A percentile compares a stretch with the other conserved stretches of the same genome.
Evolutionary conservation across 2,888 invertebrate species (phyloP).

Genomic region (Leucoma salicis): DNA sequence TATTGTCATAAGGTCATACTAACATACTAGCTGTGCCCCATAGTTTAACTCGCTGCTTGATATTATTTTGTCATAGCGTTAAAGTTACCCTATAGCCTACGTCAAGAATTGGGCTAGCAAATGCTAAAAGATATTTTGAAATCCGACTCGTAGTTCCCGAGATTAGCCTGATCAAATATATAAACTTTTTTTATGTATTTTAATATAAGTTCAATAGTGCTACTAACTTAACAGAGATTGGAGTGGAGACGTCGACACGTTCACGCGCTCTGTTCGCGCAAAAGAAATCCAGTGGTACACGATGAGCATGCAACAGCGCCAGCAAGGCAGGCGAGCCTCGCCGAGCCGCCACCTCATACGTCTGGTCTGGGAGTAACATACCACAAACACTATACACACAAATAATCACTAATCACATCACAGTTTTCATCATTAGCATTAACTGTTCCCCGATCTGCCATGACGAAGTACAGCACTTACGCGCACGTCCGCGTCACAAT

Average conservation of each 20-base stretch:
- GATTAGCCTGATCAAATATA: too few species aligned
- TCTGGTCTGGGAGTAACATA: neutral
- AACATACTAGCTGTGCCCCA: too few species aligned
- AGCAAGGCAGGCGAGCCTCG: constrained; percentile 85
- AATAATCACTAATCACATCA: neutral
- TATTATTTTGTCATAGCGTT: too few species aligned
- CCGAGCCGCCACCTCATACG: constrained; percentile 78
- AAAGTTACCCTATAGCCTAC: too few species aligned
- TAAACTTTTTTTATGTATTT: too few species aligned
- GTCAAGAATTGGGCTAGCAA: too few species aligned
- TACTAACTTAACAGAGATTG: constrained; percentile 10
- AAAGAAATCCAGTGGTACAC: constrained; percentile 89
- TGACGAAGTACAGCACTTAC: too few species aligned
- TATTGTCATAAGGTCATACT: too few species aligned
- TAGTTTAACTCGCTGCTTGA: too few species aligned
- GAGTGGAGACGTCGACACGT: constrained; percentile 3
- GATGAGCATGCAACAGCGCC: constrained; percentile 70
- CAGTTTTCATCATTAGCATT: neutral
- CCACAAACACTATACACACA: neutral
- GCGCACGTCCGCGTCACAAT: constrained; percentile 8
- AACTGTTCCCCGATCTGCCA: neutral
- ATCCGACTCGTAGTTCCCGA: too few species aligned
- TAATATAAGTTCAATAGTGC: too few species aligned
- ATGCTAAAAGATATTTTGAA: too few species aligned
- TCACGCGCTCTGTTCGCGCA: constrained; percentile 81